Conservation (phyloP, 2,113 vertebrate genomes). For the Stegastes partitus region DNA sequence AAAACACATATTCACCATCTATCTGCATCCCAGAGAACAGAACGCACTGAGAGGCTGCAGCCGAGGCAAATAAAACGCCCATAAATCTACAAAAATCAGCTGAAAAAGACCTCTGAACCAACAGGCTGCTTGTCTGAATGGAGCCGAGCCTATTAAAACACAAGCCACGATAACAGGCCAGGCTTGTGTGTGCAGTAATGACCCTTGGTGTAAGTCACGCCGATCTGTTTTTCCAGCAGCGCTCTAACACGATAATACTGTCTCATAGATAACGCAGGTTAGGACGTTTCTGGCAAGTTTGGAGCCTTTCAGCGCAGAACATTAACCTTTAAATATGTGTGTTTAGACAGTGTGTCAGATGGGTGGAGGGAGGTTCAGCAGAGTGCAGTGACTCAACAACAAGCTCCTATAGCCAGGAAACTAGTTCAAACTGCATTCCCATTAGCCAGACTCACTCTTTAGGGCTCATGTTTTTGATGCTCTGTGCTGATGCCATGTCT, state of each 20-base stretch:
- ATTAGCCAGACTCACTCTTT: no score
- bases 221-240: conserved; percentile 11
- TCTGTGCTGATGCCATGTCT: no score
- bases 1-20: conserved; percentile 4
- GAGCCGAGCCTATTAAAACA: conserved; percentile 39
- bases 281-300: conserved; percentile 34
- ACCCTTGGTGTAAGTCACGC: conserved; percentile 25
- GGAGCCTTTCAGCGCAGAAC: neutral
- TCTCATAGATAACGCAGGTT: conserved; percentile 17
- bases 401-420: no score
- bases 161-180: conserved; percentile 1
- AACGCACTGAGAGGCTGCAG: conserved; percentile 5
- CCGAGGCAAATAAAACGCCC: conserved; percentile 30
- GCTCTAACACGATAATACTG: conserved; percentile 19
- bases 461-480: no score
- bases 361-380: neutral
- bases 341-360: neutral
- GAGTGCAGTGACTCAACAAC: no score
- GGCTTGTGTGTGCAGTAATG: conserved; percentile 8
- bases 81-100: conserved; percentile 40
- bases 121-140: conserved; percentile 16
- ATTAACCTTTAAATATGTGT: conserved; percentile 4
- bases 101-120: conserved; percentile 8
- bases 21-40: conserved; percentile 21
- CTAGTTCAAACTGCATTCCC: no score